phyloP scores from a whole-genome alignment of 1,140 invertebrate species.

The Probaryconus sp. region DNA sequence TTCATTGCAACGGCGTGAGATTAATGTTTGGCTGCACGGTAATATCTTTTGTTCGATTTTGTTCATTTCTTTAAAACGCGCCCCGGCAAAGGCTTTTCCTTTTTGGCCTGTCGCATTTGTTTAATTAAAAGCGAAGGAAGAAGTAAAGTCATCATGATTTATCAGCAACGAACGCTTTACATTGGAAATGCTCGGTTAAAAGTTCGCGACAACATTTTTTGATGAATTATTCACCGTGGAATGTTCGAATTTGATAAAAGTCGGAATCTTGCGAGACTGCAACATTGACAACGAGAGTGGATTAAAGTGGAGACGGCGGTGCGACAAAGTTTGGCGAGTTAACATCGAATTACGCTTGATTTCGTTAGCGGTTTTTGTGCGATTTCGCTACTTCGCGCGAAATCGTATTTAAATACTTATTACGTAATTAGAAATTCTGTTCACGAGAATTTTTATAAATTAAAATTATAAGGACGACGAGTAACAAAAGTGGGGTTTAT shows the following conservation, averaged over 20 bases:
- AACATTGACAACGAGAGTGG: constrained; percentile 32
- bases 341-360: constrained; percentile 38
- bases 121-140: constrained; percentile 52
- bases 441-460: constrained; percentile 16
- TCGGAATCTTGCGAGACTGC: constrained; percentile 17
- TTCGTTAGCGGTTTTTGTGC: constrained; percentile 33
- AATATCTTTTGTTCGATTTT: constrained; percentile 49
- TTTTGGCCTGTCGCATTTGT: constrained; percentile 32
- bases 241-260: constrained; percentile 47
- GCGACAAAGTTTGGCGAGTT: constrained; percentile 37
- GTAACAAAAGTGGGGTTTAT: too few species aligned
- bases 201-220: constrained; percentile 31
- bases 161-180: constrained; percentile 12
- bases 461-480: too few species aligned
- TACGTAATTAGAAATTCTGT: constrained; percentile 20
- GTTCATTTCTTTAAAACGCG: constrained; percentile 26
- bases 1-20: constrained; percentile 12
- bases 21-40: constrained; percentile 30
- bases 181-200: constrained; percentile 16
- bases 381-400: constrained; percentile 14
- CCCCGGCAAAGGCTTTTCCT: too few species aligned
- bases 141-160: constrained; percentile 30
- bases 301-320: constrained; percentile 13
- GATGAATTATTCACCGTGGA: constrained; percentile 49
- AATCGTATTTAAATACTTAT: constrained; percentile 45